A percentile compares a stretch with the other conserved stretches of the same genome.
These are phyloP conservation scores for Phortica variegata DNA, from an alignment of 1,140 invertebrate species.

Conservation along the genomic window DNA sequence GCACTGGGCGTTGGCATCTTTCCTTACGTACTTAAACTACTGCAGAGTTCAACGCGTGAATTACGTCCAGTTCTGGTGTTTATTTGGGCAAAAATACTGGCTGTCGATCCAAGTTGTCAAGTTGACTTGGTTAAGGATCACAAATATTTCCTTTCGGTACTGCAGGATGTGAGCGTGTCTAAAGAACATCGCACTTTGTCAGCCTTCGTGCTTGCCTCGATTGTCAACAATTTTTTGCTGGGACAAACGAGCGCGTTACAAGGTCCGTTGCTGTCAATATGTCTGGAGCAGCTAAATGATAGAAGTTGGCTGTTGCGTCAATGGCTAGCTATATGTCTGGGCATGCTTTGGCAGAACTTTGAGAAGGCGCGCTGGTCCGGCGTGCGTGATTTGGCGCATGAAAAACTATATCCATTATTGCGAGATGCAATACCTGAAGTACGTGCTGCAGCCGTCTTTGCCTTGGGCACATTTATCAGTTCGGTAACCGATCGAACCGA, in stretches of 20 bases:
- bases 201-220: constrained; percentile 88
- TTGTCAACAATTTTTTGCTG: constrained; percentile 83
- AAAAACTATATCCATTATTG: constrained; percentile 83
- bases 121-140: constrained; percentile 94
- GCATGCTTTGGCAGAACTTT: constrained; percentile 91
- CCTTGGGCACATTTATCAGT: constrained; percentile 90
- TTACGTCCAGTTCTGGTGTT: constrained; percentile 91
- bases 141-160: constrained; percentile 89
- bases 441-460: constrained; percentile 85
- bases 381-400: constrained; percentile 92
- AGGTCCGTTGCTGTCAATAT: constrained; percentile 84
- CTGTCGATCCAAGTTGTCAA: constrained; percentile 94
- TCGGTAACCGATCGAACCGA: constrained; percentile 78
- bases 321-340: constrained; percentile 90
- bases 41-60: constrained; percentile 91
- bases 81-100: constrained; percentile 99
- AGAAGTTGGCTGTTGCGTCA: constrained; percentile 72
- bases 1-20: constrained; percentile 97
- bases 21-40: constrained; percentile 94
- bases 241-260: constrained; percentile 87
- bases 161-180: constrained; percentile 80
- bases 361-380: constrained; percentile 94
- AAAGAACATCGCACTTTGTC: constrained; percentile 84
- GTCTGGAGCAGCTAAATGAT: constrained; percentile 75
- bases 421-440: constrained; percentile 85